Percentiles rank a stretch among this genome's conserved stretches.
phyloP scores from a whole-genome alignment of 2,888 invertebrate genomes.

The Drosophila eohydei region DNA sequence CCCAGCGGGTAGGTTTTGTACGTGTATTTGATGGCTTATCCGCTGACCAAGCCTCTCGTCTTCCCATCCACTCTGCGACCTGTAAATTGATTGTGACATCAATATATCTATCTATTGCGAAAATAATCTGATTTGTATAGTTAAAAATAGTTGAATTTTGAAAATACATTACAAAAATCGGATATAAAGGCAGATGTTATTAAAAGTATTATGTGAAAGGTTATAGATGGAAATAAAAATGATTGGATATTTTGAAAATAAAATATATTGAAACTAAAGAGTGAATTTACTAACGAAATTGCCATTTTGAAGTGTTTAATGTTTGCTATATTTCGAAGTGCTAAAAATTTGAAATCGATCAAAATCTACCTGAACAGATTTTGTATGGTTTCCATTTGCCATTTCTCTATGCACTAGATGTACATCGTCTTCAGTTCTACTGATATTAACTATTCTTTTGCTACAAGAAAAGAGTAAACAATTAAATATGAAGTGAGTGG shows the following conservation, averaged over 20 bases:
- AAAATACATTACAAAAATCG: background rate
- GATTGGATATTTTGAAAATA: constrained; percentile 37
- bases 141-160: background rate
- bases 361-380: constrained; percentile 89
- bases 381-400: constrained; percentile 89
- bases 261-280: constrained; percentile 54
- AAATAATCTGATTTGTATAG: background rate
- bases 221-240: constrained; percentile 67
- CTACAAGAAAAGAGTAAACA: constrained; percentile 86
- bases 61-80: constrained; percentile 89
- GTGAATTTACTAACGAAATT: constrained; percentile 58
- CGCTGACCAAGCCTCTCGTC: constrained; percentile 95
- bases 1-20: constrained; percentile 90
- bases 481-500: constrained; percentile 64
- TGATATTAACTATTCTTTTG: constrained; percentile 91
- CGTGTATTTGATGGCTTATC: constrained; percentile 88
- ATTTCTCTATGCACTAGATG: constrained; percentile 90
- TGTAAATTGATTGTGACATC: constrained; percentile 39
- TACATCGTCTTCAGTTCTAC: constrained; percentile 90
- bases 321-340: constrained; percentile 45
- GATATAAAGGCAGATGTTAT: background rate
- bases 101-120: background rate
- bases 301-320: constrained; percentile 47
- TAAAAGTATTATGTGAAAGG: constrained; percentile 1
- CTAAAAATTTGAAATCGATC: constrained; percentile 64